A percentile compares a stretch with the other conserved stretches of the same genome.
These are phyloP conservation scores for Brachionus calyciflorus DNA, from an alignment of 1,140 invertebrate species.

Conservation along the genomic window DNA sequence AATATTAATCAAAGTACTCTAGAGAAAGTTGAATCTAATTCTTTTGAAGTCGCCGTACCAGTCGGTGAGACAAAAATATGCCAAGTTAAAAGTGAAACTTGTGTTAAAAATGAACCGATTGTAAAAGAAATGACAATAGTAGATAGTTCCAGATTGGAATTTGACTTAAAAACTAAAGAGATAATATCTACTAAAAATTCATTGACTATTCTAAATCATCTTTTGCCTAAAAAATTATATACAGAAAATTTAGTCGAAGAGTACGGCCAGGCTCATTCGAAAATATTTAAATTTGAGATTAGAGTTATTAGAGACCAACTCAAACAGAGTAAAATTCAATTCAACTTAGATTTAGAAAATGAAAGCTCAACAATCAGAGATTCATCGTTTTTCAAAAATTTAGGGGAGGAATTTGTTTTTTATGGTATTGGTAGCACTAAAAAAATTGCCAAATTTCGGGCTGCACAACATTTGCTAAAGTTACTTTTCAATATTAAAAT, in stretches of 20 bases:
- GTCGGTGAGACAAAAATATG: background rate
- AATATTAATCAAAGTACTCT: background rate
- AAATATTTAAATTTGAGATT: slow-evolving; percentile 33
- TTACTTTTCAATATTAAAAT: slow-evolving; percentile 11
- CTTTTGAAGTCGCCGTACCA: background rate
- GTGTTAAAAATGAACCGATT: background rate
- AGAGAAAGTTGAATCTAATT: background rate
- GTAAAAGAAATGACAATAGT: too few species aligned
- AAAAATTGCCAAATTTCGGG: slow-evolving; percentile 31
- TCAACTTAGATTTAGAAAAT: background rate
- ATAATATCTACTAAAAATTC: slow-evolving; percentile 31
- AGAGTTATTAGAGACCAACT: background rate
- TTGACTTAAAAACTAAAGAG: slow-evolving; percentile 23
- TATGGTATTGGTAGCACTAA: slow-evolving; percentile 36
- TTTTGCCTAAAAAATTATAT: background rate
- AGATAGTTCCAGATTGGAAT: too few species aligned
- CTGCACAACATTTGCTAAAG: slow-evolving; percentile 3
- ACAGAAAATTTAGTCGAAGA: slow-evolving; percentile 7
- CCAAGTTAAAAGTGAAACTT: background rate
- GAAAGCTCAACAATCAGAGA: background rate
- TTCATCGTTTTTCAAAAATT: background rate
- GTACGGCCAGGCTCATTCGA: slow-evolving; percentile 2
- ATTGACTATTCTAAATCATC: slow-evolving; percentile 16
- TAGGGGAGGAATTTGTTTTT: background rate
- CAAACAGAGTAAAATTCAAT: background rate